Evolutionary conservation across 1,140 invertebrate species (phyloP), one percentile per base, ranked within the genome.

Genomic region (Sycobia sp.): DNA sequence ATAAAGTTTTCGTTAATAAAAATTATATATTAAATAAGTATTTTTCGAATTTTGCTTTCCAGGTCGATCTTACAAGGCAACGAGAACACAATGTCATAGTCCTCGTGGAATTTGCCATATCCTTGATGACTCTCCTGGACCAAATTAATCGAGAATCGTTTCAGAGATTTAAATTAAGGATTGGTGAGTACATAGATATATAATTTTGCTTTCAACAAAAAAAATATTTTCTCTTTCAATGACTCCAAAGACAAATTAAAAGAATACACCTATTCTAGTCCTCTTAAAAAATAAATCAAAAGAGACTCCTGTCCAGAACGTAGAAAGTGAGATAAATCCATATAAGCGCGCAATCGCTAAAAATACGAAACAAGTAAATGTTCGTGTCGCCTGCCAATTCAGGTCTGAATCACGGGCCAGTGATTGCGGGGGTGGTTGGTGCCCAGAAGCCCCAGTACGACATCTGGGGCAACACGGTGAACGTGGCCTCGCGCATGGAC

Each of bases 391-490:
- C n/a, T n/a, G n/a, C n/a, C n/a, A n/a, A n/a, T n/a, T n/a, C 69
- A 95, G 94, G 96, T 56, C 83, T 99, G 46, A 96, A 93, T 80
- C 91, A 97, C 74, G 96, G 96, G 0, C 93, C 95, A 0, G 94
- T 98, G 3, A 96, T 98, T 73, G 93, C 92, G 0, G 93, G 92
- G 0, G 92, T 98, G 11, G 93, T 98, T 22, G 96, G 96, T 0
- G 95, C 95, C 0, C 93, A 96, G 74, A 98, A 98, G 75, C 97
- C 96, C 0, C 95, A 98, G 72, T 98, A 98, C 80, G 97, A 98
- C 71, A 98, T 93, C 69, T 98, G 96, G 96, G 95, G 96, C 3
- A 98, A 98, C 78, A 96, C 96, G 0, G 96, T 98, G 0, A 98
- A 99, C 78, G 95, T 98, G 7, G 91, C 91, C 1, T 97, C 94